Evolutionary conservation across 2,888 invertebrate genomes (phyloP).

Genomic region (Cheilosia variabilis): DNA sequence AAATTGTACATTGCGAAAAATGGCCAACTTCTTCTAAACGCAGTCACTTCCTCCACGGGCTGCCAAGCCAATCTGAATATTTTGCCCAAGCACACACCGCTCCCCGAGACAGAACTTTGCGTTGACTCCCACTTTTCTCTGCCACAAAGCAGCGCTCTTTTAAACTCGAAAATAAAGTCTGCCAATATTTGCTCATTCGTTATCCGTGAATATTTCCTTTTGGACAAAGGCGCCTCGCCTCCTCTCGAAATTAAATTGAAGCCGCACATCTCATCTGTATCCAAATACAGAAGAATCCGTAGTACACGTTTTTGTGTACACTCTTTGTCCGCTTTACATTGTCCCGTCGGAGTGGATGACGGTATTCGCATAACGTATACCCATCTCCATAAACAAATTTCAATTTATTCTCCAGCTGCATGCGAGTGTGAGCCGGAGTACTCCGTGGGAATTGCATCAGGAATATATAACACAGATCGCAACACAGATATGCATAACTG

Average conservation of each 20-base stretch:
- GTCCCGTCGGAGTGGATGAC: not conserved
- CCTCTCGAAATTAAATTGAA: conserved; percentile 41
- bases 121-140: not conserved
- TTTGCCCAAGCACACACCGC: too few relatives aligned
- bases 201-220: conserved; percentile 40
- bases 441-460: conserved; percentile 25
- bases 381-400: conserved; percentile 37
- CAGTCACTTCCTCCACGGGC: too few relatives aligned
- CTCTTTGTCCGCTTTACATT: conserved; percentile 8
- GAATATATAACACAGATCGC: conserved; percentile 51
- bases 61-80: too few relatives aligned
- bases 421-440: conserved; percentile 11
- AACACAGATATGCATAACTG: conserved; percentile 5
- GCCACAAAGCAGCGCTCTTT: not conserved
- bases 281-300: not conserved
- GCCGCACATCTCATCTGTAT: conserved; percentile 13
- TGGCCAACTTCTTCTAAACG: too few relatives aligned
- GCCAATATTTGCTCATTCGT: conserved; percentile 45
- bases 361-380: not conserved
- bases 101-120: too few relatives aligned
- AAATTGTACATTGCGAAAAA: too few relatives aligned
- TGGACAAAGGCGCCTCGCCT: not conserved
- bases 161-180: conserved; percentile 3
- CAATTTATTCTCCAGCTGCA: conserved; percentile 47
- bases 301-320: not conserved